Evolutionary conservation across 92 coral and sea anemone species (phyloP), one percentile per base, ranked within the genome.

Genomic region (Desmophyllum pertusum): DNA sequence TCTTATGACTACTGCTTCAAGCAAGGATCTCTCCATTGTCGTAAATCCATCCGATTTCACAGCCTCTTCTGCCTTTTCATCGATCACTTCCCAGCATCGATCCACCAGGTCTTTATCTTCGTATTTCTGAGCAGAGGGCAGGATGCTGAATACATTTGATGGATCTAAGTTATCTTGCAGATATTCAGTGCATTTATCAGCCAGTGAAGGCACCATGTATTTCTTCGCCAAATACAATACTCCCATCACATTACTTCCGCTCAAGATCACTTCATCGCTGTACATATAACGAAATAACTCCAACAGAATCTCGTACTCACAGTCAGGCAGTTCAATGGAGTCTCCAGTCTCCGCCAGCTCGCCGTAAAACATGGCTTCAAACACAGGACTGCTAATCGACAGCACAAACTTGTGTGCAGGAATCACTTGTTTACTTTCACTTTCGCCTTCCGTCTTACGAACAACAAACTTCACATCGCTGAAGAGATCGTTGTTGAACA

Each of bases 321-420:
- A 19, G 25, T 52, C 59, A 52, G 59, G 19, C 23, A 52, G 18
- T 19, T 52, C 59, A 18, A 52, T 52, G 59, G 59, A 52, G 59
- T 86, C 66, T 59, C 71, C 52, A 15, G 66, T 33, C 85, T 70
- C 85, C 11, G 88, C 88, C 41, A 88, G 65, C 3, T 71, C n/a
- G n/a, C 93, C 91, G 69, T 86, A 86, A 81, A 90, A 90, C 93
- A 90, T 90, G 53, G 88, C 93, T 38, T 53, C 81, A 67, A 90
- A 90, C 19, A 90, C 93, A 61, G 93, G 88, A 70, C 91, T 87
- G 61, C 84, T 33, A 61, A 77, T 77, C 68, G 81, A 39, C 81
- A 77, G 52, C n/a, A 77, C 51, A 29, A 77, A 77, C 70, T 55
- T 77, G 81, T 77, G 81, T 37, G 81, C 81, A 21, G 81, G 19